Evolutionary conservation across 2,888 invertebrate genomes (phyloP), one percentile per base, ranked within the genome.

Genomic region (Notodonta dromedarius): DNA sequence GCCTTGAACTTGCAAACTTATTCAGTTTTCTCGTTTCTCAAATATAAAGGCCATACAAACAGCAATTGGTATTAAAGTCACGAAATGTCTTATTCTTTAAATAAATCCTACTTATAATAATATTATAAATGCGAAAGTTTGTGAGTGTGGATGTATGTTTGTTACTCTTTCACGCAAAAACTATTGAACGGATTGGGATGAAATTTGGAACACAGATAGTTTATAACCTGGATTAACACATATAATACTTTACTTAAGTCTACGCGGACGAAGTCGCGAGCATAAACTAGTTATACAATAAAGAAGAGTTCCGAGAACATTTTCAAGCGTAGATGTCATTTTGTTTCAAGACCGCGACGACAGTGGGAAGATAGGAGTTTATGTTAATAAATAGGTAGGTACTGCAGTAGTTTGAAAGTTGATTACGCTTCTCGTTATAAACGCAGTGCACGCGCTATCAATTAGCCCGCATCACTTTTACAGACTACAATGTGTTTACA

Each of bases 401-500:
- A 66, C 65, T 56, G 65, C 57, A 62, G 64, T 67, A 74, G 74
- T 79, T 79, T 66, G 73, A 73, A 76, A 79, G 74, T 70, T 69
- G 77, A 82, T 78, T 77, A 80, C 72, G 73, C 77, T 70, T 70
- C 70, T 80, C 75, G 83, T 86, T 82, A 66, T 70, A 76, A 76
- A 86, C 75, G 76, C 82, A 74, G 62, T 71, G 66, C 86, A 83
- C 81, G 82, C 80, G 73, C 76, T 82, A 82, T 80, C 83, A 84
- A 89, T 88, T 88, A 87, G 75, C 83, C 85, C 83, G 82, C 80
- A 88, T 86, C 77, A 70, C 80, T 79, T 83, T 79, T 79, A 86
- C 83, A 84, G 80, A 75, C 77, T 73, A 70, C 73, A 73, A 74
- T 80, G 83, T 87, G 83, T 86, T 80, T 84, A 79, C 74, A 69